phyloP scores from a whole-genome alignment of 2,113 vertebrate species.

The Anarrhichthys ocellatus region DNA sequence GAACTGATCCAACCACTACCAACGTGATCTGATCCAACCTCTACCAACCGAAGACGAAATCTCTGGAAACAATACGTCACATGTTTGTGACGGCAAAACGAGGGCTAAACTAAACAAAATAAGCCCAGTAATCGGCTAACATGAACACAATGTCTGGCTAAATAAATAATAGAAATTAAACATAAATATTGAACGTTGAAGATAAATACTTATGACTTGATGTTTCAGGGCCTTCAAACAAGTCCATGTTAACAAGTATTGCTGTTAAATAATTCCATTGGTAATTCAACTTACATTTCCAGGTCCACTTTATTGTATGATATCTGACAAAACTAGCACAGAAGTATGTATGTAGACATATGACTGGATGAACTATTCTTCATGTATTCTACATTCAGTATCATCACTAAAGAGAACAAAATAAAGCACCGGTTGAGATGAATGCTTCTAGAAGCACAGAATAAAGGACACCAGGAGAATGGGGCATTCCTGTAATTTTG shows the following conservation, averaged over 20 bases:
- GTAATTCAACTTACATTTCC: not conserved
- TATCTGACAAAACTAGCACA: not conserved
- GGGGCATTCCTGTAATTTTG: conserved; percentile 54
- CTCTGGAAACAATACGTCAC: too few species aligned
- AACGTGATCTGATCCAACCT: too few species aligned
- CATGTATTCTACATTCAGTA: too few species aligned
- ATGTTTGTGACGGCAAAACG: too few species aligned
- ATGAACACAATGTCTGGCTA: not conserved
- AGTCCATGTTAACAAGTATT: not conserved
- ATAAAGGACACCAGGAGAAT: conserved; percentile 34
- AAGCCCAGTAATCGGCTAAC: not conserved
- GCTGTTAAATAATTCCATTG: not conserved
- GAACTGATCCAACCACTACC: not conserved
- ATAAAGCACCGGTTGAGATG: not conserved
- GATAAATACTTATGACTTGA: not conserved
- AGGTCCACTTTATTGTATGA: not conserved
- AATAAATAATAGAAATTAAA: not conserved
- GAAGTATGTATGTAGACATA: too few species aligned
- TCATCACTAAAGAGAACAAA: not conserved
- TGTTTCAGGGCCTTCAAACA: not conserved
- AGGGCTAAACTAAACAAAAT: too few species aligned
- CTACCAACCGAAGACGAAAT: too few species aligned
- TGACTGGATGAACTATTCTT: too few species aligned
- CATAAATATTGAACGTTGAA: not conserved
- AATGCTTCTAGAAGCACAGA: conserved; percentile 3